Conservation (phyloP, 2,888 invertebrate species). For the Escarpia spicata region DNA sequence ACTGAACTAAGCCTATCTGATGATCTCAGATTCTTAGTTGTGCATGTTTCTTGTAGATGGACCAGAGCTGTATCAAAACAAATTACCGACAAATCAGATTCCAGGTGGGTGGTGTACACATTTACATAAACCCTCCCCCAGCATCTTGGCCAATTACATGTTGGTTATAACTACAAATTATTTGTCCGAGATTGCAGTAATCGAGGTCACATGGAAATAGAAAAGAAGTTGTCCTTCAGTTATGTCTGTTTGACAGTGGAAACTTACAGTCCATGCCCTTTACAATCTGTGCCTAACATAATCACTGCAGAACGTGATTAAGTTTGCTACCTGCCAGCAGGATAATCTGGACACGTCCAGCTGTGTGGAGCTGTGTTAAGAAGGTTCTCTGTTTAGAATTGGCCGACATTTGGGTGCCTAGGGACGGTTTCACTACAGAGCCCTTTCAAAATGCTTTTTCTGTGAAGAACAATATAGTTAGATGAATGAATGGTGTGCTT, state of each 20-base stretch:
- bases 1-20: not conserved
- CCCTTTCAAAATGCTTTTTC: not conserved
- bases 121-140: not conserved
- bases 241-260: no score
- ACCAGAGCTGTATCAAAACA: slow-evolving; percentile 16
- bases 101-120: not conserved
- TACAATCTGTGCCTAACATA: no score
- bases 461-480: not conserved
- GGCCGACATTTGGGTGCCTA: not conserved
- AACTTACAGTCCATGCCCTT: no score
- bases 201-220: no score
- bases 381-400: not conserved
- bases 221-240: no score
- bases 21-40: not conserved
- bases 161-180: not conserved
- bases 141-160: not conserved
- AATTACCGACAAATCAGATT: not conserved
- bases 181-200: no score
- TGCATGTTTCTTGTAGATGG: not conserved
- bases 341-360: not conserved
- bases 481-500: not conserved
- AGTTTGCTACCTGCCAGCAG: not conserved
- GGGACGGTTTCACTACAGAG: not conserved
- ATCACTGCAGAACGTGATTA: no score
- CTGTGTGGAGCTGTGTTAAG: not conserved